These are phyloP conservation scores for Pungitius pungitius DNA, from an alignment of 2,113 vertebrate genomes.

Conservation along the genomic window DNA sequence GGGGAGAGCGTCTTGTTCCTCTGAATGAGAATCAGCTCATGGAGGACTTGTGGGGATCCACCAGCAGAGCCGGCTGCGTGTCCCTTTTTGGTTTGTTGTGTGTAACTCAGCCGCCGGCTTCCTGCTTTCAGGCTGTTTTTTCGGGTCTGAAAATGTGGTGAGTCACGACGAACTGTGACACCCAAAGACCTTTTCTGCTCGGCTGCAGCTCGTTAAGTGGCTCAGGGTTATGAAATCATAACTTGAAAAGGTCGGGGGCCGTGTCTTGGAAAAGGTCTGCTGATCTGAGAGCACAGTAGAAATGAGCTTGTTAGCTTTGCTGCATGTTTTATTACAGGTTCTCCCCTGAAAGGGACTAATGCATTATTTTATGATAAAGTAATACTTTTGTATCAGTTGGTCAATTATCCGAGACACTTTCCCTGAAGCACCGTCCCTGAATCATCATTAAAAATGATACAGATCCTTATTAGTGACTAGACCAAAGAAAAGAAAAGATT, in stretches of 20 bases:
- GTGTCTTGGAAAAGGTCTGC: constrained; percentile 38
- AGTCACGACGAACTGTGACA: constrained; percentile 41
- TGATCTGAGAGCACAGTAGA: constrained; percentile 42
- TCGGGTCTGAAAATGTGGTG: constrained; percentile 32
- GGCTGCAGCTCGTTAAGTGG: constrained; percentile 60
- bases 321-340: constrained; percentile 21
- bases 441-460: not conserved
- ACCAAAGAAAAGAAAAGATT: not conserved
- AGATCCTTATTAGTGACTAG: not conserved
- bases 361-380: constrained; percentile 24
- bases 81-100: not conserved
- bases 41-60: not conserved
- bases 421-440: not conserved
- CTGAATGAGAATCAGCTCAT: not conserved
- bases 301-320: constrained; percentile 47
- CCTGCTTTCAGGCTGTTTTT: constrained; percentile 19
- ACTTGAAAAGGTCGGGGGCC: constrained; percentile 51
- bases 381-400: constrained; percentile 30
- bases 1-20: not conserved
- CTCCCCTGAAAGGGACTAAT: constrained; percentile 14
- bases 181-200: constrained; percentile 14
- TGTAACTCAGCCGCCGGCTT: constrained; percentile 21
- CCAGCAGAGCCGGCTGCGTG: not conserved
- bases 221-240: constrained; percentile 58
- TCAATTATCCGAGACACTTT: constrained; percentile 14